phyloP scores from a whole-genome alignment of 2,797 vertebrate genomes.

The Pangasius sanitwongsei region DNA sequence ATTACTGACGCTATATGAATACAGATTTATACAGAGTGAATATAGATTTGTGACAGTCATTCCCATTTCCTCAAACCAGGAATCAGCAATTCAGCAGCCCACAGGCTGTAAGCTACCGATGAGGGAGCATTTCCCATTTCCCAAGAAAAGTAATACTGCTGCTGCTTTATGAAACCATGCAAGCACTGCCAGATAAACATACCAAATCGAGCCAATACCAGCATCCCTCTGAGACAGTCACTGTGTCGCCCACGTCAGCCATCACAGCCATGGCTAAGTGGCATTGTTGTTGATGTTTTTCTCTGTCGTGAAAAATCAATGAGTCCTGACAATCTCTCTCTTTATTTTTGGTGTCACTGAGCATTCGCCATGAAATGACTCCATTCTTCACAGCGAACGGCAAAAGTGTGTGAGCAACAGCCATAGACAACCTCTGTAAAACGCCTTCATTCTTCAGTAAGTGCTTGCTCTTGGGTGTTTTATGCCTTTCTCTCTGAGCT shows the following conservation, averaged over 20 bases:
- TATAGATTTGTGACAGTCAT: slow-evolving; percentile 28
- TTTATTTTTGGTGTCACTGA: slow-evolving; percentile 50
- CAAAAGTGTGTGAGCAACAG: slow-evolving; percentile 26
- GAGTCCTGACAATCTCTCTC: slow-evolving; percentile 56
- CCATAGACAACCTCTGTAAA: slow-evolving; percentile 44
- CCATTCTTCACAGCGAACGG: slow-evolving; percentile 48
- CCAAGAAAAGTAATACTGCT: background rate
- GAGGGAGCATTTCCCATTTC: background rate
- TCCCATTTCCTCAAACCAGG: background rate
- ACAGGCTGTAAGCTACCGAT: background rate
- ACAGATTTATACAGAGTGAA: slow-evolving; percentile 24
- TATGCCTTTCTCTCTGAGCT: slow-evolving; percentile 15
- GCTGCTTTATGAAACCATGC: background rate
- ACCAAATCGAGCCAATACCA: background rate
- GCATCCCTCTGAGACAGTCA: slow-evolving; percentile 11
- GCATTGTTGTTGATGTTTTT: slow-evolving; percentile 57
- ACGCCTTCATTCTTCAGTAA: slow-evolving; percentile 43
- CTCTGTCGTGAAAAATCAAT: slow-evolving; percentile 55
- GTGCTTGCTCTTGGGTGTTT: slow-evolving; percentile 35
- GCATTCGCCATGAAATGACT: slow-evolving; percentile 56
- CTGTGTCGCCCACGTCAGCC: slow-evolving; percentile 5
- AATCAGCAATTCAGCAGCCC: slow-evolving; percentile 5
- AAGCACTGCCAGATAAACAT: background rate
- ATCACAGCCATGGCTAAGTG: slow-evolving; percentile 52
- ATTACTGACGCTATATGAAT: slow-evolving; percentile 15